These are phyloP conservation scores for Malacoraja senta DNA, from an alignment of 2,797 vertebrate genomes.

Conservation along the genomic window DNA sequence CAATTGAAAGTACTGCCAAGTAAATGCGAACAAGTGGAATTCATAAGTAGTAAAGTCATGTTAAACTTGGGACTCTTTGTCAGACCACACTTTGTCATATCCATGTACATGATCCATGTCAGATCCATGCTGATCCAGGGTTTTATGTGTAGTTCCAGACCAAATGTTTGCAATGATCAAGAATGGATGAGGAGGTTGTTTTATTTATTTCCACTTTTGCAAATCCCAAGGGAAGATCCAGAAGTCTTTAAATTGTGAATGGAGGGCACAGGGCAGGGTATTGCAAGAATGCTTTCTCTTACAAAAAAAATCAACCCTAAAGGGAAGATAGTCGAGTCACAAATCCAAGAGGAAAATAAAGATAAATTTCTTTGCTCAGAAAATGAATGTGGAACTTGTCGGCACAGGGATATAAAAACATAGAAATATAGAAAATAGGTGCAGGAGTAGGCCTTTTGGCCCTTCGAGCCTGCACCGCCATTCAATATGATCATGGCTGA, in stretches of 20 bases:
- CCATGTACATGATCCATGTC: not conserved
- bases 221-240: not conserved
- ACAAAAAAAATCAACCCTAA: not conserved
- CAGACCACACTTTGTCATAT: not conserved
- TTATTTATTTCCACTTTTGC: not conserved
- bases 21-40: not conserved
- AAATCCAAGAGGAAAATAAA: not conserved
- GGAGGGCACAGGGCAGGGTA: not conserved
- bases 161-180: not conserved
- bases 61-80: not conserved
- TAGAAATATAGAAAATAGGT: too few relatives aligned
- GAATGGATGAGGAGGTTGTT: not conserved
- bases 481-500: too few relatives aligned
- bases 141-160: not conserved
- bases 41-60: not conserved
- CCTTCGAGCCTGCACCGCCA: too few relatives aligned
- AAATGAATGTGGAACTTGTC: too few relatives aligned
- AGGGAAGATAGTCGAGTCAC: not conserved
- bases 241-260: not conserved
- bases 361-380: not conserved
- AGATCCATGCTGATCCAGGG: not conserved
- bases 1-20: not conserved
- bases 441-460: too few relatives aligned
- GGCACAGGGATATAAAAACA: too few relatives aligned
- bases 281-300: not conserved